phyloP scores from a whole-genome alignment of 2,797 vertebrate genomes.

The Moxostoma hubbsi region DNA sequence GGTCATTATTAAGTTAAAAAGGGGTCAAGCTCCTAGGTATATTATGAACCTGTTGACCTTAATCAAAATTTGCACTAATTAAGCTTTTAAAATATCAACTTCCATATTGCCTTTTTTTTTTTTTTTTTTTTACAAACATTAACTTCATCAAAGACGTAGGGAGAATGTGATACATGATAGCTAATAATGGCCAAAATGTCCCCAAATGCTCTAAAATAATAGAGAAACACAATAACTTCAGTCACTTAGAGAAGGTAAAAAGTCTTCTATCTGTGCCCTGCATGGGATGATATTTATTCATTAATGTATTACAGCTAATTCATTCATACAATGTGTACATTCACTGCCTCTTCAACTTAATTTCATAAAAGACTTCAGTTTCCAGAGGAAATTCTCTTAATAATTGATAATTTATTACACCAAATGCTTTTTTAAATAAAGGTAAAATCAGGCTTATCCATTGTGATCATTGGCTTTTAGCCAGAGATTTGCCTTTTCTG shows the following conservation, averaged over 20 bases:
- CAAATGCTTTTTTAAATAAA: constrained; percentile 46
- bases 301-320: constrained; percentile 35
- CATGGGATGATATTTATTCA: constrained; percentile 41
- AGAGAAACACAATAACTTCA: constrained; percentile 31
- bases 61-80: constrained; percentile 60
- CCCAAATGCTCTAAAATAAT: constrained; percentile 48
- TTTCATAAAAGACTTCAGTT: constrained; percentile 33
- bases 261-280: constrained; percentile 19
- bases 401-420: constrained; percentile 45
- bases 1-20: constrained; percentile 68
- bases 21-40: constrained; percentile 62
- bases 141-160: constrained; percentile 44
- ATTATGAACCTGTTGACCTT: constrained; percentile 62
- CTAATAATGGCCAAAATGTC: constrained; percentile 26
- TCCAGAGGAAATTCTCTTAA: constrained; percentile 52
- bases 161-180: constrained; percentile 3
- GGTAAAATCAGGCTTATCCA: constrained; percentile 44
- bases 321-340: constrained; percentile 35
- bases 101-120: too few species aligned
- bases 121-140: too few species aligned
- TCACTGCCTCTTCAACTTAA: constrained; percentile 40
- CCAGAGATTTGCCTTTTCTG: constrained; percentile 46
- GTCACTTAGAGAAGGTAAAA: constrained; percentile 27
- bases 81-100: constrained; percentile 61
- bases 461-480: constrained; percentile 36